Evolutionary conservation across 2,888 invertebrate genomes (phyloP), one percentile per base, ranked within the genome.

Genomic region (Heterodera filipjevi): DNA sequence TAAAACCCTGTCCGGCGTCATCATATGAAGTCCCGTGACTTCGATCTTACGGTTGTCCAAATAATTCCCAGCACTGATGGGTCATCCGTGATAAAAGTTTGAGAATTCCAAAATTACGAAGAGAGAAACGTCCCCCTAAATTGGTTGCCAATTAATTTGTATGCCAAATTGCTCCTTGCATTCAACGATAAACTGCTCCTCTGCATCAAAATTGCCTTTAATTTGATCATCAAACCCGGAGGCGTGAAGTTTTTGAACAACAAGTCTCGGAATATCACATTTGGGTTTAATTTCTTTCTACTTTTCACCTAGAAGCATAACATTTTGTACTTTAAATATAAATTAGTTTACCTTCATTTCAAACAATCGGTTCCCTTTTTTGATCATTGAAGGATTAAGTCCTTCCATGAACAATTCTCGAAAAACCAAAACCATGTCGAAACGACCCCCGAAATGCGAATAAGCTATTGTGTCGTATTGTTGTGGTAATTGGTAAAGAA

Each of bases 361-460:
- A 16, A 49, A 49, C 16, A 49, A 49, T 19, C 49, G 49, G 16
- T 49, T 49, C 16, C 70, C 70, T 19, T 49, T 64, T 22, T 35
- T 27, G 39, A 75, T 71, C 30, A 76, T 3, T n/a, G 53, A 35
- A 14, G 77, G 77, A 16, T 27, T 39, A 3, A 66, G 27, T 12
- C 71, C 71, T 12, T 68, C 35, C 19, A 64, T 76, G 32, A 30
- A 76, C 27, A 76, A 35, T 66, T 76, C 16, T 32, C 53, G 30
- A 19, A 70, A 68, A 66, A 76, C 77, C 5, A 66, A 46, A 2
- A 70, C 39, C 77, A 77, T 77, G n/a, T 77, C 77, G 44, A 70
- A 77, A 16, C 71, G 68, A 12, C 70, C 66, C 6, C 77, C 77
- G 35, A 46, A 70, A 19, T 66, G 77, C 14, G 33, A 46, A 59